Base-by-base conservation (phyloP, 2,888 invertebrate genomes). In the Urechis unicinctus region DNA sequence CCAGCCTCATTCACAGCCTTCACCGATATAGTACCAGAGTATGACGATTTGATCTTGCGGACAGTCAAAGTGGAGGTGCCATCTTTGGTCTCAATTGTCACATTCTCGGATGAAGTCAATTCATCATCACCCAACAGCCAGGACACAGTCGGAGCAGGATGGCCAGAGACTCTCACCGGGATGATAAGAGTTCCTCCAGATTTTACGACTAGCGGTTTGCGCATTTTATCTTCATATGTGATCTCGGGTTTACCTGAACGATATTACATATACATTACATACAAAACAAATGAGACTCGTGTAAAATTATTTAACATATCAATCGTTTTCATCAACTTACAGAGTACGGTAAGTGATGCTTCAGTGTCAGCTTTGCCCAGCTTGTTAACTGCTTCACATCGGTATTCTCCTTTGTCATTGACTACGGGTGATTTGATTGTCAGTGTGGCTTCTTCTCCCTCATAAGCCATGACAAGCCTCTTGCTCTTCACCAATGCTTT, bases 1-100 rank as follows among this genome's bases (percentile, higher is more conserved):
- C 45, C 45, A 13, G 22, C 45, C 6, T 9, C 6, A 21, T 45
- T 45, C 22, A 13, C 45, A 45, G 45, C 45, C 13, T 13, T 21
- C 6, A 45, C 45, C 69, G 85, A 86, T 71, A 91, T 92, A 78
- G 91, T 90, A 2, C 92, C 93, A 54, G 91, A 83, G 78, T 92
- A 91, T n/a, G 82, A 79, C 52, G 91, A 81, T 56, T 83, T 82
- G 0, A 88, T 88, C 58, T 86, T 84, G 24, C 55, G 58, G 31
- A 65, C 41, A 63, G 47, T 6, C 21, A 45, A 21, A 17, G 17
- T 45, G 13, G 45, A 45, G 22, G 21, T 17, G 45, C 21, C 45
- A 6, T 45, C 22, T 9, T 21, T 22, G 6, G 45, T 45, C 45
- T 45, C 45, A 45, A 21, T 45, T 6, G 6, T 6, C 13, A 21